These are phyloP conservation scores for Pipistrellus pygmaeus DNA, from an alignment of 2,797 vertebrate species.

Conservation along the genomic window DNA sequence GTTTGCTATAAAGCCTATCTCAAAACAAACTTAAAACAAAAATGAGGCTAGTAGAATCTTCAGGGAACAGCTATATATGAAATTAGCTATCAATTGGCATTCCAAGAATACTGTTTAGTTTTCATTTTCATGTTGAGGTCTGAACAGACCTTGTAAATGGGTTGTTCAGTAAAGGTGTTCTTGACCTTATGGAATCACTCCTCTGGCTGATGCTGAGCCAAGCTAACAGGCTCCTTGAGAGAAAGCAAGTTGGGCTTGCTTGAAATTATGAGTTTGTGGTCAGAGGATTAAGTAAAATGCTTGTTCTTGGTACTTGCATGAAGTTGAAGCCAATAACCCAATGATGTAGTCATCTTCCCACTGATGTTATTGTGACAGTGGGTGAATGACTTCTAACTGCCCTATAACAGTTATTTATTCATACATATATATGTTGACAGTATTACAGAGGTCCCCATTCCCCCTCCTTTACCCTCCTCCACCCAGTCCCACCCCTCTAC, in stretches of 20 bases:
- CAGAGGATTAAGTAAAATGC: neutral
- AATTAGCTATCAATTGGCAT: neutral
- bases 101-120: neutral
- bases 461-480: too few species aligned
- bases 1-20: neutral
- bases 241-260: neutral
- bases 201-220: neutral
- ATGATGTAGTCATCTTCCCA: neutral
- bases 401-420: neutral
- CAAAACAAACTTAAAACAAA: slow-evolving; percentile 24
- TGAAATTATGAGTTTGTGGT: neutral
- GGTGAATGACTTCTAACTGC: neutral
- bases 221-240: neutral
- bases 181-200: neutral
- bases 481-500: too few species aligned
- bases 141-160: slow-evolving; percentile 15
- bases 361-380: neutral
- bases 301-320: neutral
- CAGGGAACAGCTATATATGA: neutral
- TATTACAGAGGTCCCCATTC: too few species aligned
- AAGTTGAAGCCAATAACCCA: neutral
- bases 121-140: slow-evolving; percentile 23
- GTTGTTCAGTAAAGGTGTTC: slow-evolving; percentile 66
- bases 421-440: too few species aligned
- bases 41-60: neutral